Percentiles rank a stretch among this genome's conserved stretches.
Evolutionary conservation across 2,113 vertebrate genomes (phyloP).

Genomic region (Sula dactylatra): DNA sequence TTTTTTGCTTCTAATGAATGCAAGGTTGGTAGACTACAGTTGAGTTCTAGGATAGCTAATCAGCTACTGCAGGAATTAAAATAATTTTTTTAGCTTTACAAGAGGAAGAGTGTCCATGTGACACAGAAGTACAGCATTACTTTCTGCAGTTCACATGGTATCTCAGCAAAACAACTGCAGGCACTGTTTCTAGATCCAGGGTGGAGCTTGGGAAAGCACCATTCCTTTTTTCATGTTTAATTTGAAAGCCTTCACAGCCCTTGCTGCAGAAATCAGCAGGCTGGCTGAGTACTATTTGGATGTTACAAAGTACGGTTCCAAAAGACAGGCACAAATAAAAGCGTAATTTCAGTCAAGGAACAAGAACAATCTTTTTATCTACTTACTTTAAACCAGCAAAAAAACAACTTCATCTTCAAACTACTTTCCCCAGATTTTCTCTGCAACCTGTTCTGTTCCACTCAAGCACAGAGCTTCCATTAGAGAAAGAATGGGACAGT

Average conservation of each 20-base stretch:
- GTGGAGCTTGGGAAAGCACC: conserved; percentile 55
- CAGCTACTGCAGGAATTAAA: background rate
- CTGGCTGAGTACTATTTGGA: background rate
- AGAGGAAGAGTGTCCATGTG: conserved; percentile 59
- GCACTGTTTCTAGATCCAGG: conserved; percentile 12
- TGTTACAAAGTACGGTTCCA: background rate
- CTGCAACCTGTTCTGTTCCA: background rate
- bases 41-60: background rate
- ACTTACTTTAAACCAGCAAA: background rate
- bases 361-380: background rate
- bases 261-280: background rate
- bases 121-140: conserved; percentile 1
- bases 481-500: background rate
- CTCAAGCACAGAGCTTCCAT: background rate
- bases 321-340: background rate
- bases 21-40: background rate
- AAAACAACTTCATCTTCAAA: background rate
- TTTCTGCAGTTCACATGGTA: conserved; percentile 43
- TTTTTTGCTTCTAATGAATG: background rate
- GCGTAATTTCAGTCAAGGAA: background rate
- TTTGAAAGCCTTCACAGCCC: background rate
- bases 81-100: background rate
- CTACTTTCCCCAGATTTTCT: background rate
- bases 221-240: background rate
- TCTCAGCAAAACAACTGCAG: conserved; percentile 27